Conservation (phyloP, 1,140 invertebrate species). For the Hycleus cichorii region DNA sequence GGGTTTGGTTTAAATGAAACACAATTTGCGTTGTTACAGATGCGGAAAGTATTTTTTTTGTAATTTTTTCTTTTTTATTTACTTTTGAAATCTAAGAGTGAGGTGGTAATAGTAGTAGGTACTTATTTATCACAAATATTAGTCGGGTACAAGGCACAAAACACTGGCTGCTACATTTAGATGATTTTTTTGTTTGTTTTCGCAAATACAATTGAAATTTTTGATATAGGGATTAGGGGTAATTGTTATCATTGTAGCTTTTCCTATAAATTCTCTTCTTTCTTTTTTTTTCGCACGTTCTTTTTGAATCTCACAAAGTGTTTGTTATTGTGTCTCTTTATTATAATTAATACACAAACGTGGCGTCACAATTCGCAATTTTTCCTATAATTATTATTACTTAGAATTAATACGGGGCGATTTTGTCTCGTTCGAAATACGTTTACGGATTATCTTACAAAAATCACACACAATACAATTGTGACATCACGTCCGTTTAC, state of each 20-base stretch:
- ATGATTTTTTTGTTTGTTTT: too few relatives aligned
- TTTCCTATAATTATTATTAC: too few relatives aligned
- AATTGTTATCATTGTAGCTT: not conserved
- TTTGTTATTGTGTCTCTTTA: too few relatives aligned
- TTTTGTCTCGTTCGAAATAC: conserved; percentile 1
- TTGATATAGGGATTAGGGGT: conserved; percentile 5
- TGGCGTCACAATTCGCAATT: not conserved
- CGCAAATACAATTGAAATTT: too few relatives aligned
- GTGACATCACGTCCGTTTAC: conserved; percentile 12
- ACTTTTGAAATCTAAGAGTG: conserved; percentile 32
- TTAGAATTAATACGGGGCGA: not conserved
- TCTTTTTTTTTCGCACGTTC: conserved; percentile 4
- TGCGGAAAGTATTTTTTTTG: conserved; percentile 26
- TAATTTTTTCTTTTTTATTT: conserved; percentile 15
- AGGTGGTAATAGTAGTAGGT: conserved; percentile 35
- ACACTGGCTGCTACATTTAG: conserved; percentile 33
- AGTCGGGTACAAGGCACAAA: conserved; percentile 36
- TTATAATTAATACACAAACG: not conserved
- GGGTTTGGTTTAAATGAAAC: not conserved
- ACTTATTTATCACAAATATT: conserved; percentile 37
- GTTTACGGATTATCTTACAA: not conserved
- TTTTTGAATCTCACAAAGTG: not conserved
- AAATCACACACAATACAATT: not conserved
- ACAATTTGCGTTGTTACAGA: conserved; percentile 14
- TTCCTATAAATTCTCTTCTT: too few relatives aligned